phyloP scores from a whole-genome alignment of 2,113 vertebrate genomes.

The Gambusia holbrooki region DNA sequence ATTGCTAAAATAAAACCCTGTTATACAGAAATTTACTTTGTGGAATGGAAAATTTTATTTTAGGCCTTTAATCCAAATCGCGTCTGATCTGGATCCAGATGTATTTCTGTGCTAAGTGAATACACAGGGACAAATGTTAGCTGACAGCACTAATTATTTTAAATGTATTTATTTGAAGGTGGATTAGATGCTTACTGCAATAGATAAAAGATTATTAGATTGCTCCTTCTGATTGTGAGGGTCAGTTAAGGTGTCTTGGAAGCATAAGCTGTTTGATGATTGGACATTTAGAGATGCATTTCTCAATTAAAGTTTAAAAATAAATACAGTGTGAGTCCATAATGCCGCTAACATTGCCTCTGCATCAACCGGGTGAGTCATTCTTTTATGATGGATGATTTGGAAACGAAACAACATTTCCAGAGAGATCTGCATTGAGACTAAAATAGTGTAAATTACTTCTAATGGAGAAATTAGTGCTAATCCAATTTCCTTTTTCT shows the following conservation, averaged over 20 bases:
- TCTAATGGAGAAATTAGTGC: constrained; percentile 36
- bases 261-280: not conserved
- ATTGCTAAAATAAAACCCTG: too few species aligned
- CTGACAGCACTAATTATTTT: constrained; percentile 38
- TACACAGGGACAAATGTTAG: constrained; percentile 5
- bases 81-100: constrained; percentile 42
- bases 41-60: too few species aligned
- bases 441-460: constrained; percentile 54
- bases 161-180: constrained; percentile 16
- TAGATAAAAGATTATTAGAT: constrained; percentile 31
- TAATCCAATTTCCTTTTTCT: constrained; percentile 63
- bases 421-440: constrained; percentile 24
- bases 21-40: too few species aligned
- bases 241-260: not conserved
- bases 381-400: constrained; percentile 9
- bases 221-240: not conserved
- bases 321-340: too few species aligned
- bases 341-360: not conserved
- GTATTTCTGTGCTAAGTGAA: constrained; percentile 30
- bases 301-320: too few species aligned
- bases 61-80: constrained; percentile 17
- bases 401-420: constrained; percentile 21
- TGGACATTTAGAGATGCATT: not conserved
- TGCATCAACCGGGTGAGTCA: constrained; percentile 6
- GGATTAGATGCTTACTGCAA: constrained; percentile 8